These are phyloP conservation scores for Colossoma macropomum DNA, from an alignment of 2,113 vertebrate genomes.

Conservation along the genomic window DNA sequence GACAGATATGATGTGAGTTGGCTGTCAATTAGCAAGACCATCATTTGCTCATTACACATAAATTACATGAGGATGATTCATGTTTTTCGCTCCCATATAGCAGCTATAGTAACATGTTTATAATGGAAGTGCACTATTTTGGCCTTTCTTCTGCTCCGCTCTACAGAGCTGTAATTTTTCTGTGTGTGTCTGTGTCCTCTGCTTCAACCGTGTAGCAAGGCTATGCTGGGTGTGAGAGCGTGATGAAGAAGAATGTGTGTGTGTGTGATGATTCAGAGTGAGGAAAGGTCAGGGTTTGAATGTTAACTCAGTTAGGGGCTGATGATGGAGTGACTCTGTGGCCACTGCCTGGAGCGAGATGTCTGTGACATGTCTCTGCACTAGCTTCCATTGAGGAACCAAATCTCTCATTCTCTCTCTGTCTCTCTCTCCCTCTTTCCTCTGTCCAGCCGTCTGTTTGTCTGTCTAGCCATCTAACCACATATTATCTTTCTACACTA, in stretches of 20 bases:
- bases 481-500: too few species aligned
- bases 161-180: background rate
- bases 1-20: background rate
- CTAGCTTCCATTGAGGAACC: background rate
- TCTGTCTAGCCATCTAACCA: too few species aligned
- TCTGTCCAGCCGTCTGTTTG: too few species aligned
- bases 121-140: background rate
- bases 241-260: conserved; percentile 19
- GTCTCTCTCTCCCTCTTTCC: background rate
- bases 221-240: background rate
- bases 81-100: background rate
- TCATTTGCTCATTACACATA: background rate
- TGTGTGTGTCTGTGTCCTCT: conserved; percentile 8
- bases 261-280: conserved; percentile 27
- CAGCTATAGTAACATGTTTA: background rate
- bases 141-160: background rate
- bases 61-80: too few species aligned
- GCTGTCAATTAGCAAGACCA: background rate
- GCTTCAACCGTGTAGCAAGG: too few species aligned
- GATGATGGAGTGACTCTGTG: conserved; percentile 15
- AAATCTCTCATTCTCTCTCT: background rate
- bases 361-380: conserved; percentile 10
- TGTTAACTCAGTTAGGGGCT: conserved; percentile 19
- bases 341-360: conserved; percentile 18
- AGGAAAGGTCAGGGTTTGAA: conserved; percentile 31